Evolutionary conservation across 2,888 invertebrate species (phyloP), one percentile per base, ranked within the genome.

Genomic region (Lingula anatina): DNA sequence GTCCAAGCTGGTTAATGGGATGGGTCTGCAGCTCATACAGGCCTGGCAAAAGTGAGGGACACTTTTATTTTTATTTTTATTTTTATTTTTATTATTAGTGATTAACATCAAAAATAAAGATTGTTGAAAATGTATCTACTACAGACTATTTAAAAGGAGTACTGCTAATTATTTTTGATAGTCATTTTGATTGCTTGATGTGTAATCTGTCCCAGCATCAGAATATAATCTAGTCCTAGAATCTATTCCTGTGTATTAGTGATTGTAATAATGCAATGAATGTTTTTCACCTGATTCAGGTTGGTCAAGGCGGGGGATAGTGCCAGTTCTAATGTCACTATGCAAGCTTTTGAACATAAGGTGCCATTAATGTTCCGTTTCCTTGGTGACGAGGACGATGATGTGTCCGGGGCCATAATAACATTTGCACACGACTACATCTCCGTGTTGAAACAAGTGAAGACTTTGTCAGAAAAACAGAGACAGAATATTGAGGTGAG

Each of bases 391-490:
- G 78, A 79, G 39, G 80, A 81, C 63, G 80, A 81, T 61, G 80
- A 80, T 59, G 80, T 81, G 0, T 81, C 81, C 0, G 70, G 71
- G 15, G 75, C 78, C 18, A 78, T 81, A 24, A 62, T 76, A 26
- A 75, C 77, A n/a, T 81, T 80, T 65, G 70, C 78, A 21, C 74
- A 78, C 42, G 80, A 80, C 49, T 81, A 81, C 59, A 73, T 81
- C 45, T 61, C 65, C 20, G 46, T 79, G 40, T 58, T 81, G 43
- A 81, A 81, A 64, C 70, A 71, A 40, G 65, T 71, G 47, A 58
- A 68, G 5, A 57, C 62, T 9, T 54, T 78, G 38, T 64, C 65
- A 5, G 67, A 63, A 27, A 60, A 65, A n/a, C 78, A 79, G 53
- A 61, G 68, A 27, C 66, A 73, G 49, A 67, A 74, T 58, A 59